Evolutionary conservation across 2,797 vertebrate genomes (phyloP).

Genomic region (Sebastes iracundus): DNA sequence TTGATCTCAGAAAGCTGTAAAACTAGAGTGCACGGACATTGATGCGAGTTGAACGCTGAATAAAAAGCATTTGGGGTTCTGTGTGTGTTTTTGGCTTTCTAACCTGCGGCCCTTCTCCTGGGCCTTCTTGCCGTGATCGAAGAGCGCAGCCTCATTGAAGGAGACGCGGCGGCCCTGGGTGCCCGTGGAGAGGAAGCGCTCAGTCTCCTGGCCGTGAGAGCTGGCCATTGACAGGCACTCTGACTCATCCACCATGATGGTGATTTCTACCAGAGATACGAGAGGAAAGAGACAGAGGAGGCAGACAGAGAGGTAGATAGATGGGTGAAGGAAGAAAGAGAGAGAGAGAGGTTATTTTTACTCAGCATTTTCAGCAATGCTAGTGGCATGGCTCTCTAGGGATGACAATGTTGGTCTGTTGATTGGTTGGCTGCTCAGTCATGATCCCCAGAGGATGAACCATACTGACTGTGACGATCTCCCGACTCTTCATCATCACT

Average conservation of each 20-base stretch:
- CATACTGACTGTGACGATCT: background rate
- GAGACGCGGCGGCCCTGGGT: conserved; percentile 93
- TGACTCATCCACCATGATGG: conserved; percentile 90
- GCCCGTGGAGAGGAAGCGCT: conserved; percentile 93
- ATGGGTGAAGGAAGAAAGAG: background rate
- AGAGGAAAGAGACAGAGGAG: background rate
- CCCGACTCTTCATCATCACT: background rate
- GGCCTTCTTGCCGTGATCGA: conserved; percentile 91
- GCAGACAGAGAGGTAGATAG: background rate
- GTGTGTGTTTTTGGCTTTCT: conserved; percentile 24
- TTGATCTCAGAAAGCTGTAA: conserved; percentile 13
- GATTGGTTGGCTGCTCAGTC: background rate
- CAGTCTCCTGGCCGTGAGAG: conserved; percentile 88
- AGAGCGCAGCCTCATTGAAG: conserved; percentile 96
- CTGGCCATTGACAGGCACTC: conserved; percentile 90
- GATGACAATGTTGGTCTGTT: background rate
- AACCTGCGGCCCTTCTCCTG: conserved; percentile 97
- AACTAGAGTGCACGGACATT: background rate
- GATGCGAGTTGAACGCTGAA: background rate
- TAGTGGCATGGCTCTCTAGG: background rate
- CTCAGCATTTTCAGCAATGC: background rate
- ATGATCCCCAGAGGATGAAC: background rate
- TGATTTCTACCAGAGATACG: conserved; percentile 86
- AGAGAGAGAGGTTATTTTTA: background rate
- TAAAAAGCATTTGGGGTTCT: background rate